Evolutionary conservation across 2,888 invertebrate genomes (phyloP), one percentile per base, ranked within the genome.

Genomic region (Horisme vitalbata): DNA sequence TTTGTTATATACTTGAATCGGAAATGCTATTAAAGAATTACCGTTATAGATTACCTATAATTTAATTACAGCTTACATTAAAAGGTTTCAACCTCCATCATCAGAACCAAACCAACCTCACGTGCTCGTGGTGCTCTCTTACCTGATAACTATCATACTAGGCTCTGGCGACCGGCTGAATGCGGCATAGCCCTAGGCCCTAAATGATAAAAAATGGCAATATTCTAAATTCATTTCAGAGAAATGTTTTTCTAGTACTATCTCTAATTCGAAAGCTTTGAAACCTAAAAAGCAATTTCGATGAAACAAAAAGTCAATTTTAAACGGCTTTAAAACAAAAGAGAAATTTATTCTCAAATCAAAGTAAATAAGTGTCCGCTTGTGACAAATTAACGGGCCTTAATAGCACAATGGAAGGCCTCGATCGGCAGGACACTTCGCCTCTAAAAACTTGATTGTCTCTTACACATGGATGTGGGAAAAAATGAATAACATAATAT

Each of bases 391-490:
- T 67, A 67, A 52, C 51, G 55, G 30, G 30, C 47, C 49, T 35
- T 60, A 55, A 53, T 65, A 41, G 57, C 48, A 47, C 43, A 51
- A 55, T 50, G 50, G 50, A 41, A 34, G 43, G 47, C 34, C 33
- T 21, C 41, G 45, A 54, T 43, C 54, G 69, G 64, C 65, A 58
- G 65, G 67, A 71, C 70, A 69, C 65, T 73, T 68, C 62, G 63
- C 63, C 59, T 64, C 62, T 70, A 67, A 75, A 74, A 79, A 76
- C 72, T 74, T 75, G 70, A 75, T 73, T 79, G 71, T 72, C 58
- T 70, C 61, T 63, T 41, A 55, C 9, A 32, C 10, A 15, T 9
- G 10, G 41, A 52, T 51, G 52, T 35, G 14, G 0, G 30, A 50
- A 32, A n/a, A 5, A 6, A 18, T 32, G 39, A 43, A 46, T 49